Evolutionary conservation across 2,113 vertebrate genomes (phyloP).

Genomic region (Lucifuga dentata): DNA sequence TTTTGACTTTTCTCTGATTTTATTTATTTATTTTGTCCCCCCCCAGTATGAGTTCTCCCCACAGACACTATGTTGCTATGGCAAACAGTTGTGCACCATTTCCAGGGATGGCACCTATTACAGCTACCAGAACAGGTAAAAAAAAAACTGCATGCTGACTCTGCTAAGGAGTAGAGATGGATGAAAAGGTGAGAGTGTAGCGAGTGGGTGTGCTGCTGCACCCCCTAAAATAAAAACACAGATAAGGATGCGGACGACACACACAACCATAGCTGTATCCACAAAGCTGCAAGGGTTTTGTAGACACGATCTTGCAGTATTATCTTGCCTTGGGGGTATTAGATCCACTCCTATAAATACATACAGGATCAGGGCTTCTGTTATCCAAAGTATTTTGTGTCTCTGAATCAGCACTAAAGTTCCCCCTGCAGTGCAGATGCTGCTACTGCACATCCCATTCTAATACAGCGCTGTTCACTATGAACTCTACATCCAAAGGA

Average conservation of each 20-base stretch:
- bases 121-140: slow-evolving; percentile 98
- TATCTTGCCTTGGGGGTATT: no score
- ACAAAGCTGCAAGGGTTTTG: background rate
- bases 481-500: no score
- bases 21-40: no score
- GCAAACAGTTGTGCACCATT: slow-evolving; percentile 98
- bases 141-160: slow-evolving; percentile 17
- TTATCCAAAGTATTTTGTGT: slow-evolving; percentile 2
- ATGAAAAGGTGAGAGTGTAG: background rate
- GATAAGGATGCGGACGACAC: background rate
- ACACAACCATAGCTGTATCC: background rate
- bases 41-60: slow-evolving; percentile 98
- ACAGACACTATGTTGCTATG: slow-evolving; percentile 98
- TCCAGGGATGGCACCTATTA: slow-evolving; percentile 97
- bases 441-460: slow-evolving; percentile 44
- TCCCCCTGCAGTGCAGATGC: slow-evolving; percentile 73
- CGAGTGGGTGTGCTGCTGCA: background rate
- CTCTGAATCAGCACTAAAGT: slow-evolving; percentile 47
- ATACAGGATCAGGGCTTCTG: background rate
- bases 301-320: slow-evolving; percentile 2
- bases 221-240: slow-evolving; percentile 7
- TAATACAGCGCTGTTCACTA: no score
- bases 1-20: slow-evolving; percentile 44
- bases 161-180: background rate
- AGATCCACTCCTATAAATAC: slow-evolving; percentile 1